Percentiles rank a stretch among this genome's conserved stretches.
phyloP scores from a whole-genome alignment of 2,113 vertebrate genomes.

The Rhinolophus ferrumequinum region DNA sequence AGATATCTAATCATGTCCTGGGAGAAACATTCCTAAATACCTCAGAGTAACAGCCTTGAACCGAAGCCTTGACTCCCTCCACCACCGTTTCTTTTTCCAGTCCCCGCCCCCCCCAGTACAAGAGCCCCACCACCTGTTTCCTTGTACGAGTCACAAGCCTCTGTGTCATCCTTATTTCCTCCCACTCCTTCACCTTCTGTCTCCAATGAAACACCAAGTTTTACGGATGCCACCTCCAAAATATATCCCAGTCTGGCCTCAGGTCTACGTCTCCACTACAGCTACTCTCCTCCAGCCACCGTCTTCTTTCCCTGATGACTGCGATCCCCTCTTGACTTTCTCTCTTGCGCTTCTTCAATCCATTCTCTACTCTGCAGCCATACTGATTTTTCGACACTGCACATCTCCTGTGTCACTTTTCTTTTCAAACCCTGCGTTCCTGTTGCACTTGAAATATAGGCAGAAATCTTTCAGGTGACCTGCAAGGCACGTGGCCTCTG shows the following conservation, averaged over 20 bases:
- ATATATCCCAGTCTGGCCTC: background rate
- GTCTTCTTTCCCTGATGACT: background rate
- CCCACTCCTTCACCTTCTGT: background rate
- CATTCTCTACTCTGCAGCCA: background rate
- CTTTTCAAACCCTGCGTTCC: background rate
- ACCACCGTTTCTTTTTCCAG: background rate
- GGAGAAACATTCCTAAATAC: background rate
- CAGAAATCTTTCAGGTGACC: background rate
- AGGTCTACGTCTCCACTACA: background rate
- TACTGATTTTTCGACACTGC: background rate
- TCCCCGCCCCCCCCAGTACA: background rate
- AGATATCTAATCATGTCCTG: background rate
- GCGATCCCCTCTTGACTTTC: background rate
- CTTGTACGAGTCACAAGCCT: background rate
- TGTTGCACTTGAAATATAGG: background rate
- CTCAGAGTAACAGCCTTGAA: background rate
- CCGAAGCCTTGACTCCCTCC: background rate
- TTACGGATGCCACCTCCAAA: background rate
- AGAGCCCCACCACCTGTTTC: background rate
- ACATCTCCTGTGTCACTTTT: background rate
- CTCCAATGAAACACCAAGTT: background rate
- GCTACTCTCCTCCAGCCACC: background rate
- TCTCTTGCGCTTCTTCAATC: background rate
- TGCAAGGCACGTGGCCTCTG: background rate
- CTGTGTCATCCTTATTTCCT: background rate